These are phyloP conservation scores for Cladorhizidae sp. DNA, from an alignment of 37 sponge, comb jelly and placozoan genomes.

Conservation along the genomic window DNA sequence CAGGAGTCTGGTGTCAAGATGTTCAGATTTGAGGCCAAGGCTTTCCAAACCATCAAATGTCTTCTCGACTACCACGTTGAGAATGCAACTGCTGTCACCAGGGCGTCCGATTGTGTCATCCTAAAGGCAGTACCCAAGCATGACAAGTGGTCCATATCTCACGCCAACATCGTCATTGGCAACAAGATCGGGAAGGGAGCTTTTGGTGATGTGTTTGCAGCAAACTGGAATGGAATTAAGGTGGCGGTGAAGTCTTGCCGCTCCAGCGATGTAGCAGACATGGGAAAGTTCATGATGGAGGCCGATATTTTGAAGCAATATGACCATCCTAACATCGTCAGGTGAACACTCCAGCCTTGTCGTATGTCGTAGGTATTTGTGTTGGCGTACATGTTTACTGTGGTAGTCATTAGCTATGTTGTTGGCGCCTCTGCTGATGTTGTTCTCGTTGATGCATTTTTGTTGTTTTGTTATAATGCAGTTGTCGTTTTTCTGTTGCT, in stretches of 20 bases:
- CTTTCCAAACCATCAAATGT: constrained; percentile 45
- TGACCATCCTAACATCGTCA: constrained; percentile 93
- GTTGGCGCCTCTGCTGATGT: background rate
- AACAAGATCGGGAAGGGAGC: constrained; percentile 74
- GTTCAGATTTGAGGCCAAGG: constrained; percentile 76
- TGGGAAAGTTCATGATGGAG: constrained; percentile 85
- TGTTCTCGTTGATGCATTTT: no score
- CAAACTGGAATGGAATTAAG: constrained; percentile 14
- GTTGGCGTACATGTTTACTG: no score
- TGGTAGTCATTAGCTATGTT: background rate
- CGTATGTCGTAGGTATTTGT: no score
- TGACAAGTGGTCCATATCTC: constrained; percentile 65
- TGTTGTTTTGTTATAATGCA: no score
- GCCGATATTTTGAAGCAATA: constrained; percentile 94
- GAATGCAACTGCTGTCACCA: constrained; percentile 45
- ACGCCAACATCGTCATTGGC: constrained; percentile 37
- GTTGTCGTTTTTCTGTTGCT: background rate
- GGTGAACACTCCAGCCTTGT: background rate
- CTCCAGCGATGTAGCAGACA: constrained; percentile 62
- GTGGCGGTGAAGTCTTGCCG: constrained; percentile 94
- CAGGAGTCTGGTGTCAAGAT: constrained; percentile 22
- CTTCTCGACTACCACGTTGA: constrained; percentile 67
- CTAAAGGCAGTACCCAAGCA: constrained; percentile 30
- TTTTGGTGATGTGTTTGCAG: constrained; percentile 93
- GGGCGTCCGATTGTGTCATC: constrained; percentile 52